Conservation (phyloP, 2,113 vertebrate species). For the Bubo bubo region DNA sequence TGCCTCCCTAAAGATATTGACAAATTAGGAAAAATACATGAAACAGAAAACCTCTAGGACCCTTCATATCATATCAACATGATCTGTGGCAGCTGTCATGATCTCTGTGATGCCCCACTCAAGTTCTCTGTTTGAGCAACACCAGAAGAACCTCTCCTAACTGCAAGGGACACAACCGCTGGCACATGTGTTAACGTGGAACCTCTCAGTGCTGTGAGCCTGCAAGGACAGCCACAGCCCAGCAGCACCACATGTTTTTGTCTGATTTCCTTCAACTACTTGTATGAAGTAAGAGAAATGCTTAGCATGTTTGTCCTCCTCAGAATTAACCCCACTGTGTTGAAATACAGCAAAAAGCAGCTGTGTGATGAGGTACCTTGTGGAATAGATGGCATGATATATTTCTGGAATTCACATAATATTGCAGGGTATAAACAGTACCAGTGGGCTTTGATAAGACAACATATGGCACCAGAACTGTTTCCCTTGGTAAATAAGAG, state of each 20-base stretch:
- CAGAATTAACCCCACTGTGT: not conserved
- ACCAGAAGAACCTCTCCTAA: not conserved
- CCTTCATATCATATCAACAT: not conserved
- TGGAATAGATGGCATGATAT: constrained; percentile 4
- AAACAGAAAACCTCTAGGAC: not conserved
- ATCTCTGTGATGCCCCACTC: not conserved
- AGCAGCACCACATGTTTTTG: not conserved
- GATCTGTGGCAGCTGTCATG: constrained; percentile 7
- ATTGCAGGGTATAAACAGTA: not conserved
- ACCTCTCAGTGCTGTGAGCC: not conserved
- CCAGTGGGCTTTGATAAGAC: not conserved
- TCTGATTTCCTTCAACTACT: constrained; percentile 28
- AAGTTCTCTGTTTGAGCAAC: not conserved
- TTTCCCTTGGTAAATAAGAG: constrained; percentile 10
- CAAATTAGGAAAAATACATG: not conserved
- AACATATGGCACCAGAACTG: constrained; percentile 26
- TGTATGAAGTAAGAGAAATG: not conserved
- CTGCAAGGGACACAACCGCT: not conserved
- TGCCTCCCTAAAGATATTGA: not conserved
- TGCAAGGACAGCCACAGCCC: not conserved
- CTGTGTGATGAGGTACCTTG: constrained; percentile 13
- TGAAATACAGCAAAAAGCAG: constrained; percentile 52
- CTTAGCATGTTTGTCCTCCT: not conserved
- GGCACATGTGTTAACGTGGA: not conserved
- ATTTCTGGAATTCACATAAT: constrained; percentile 26